phyloP scores from a whole-genome alignment of 2,888 invertebrate species.

The Acronicta alni region DNA sequence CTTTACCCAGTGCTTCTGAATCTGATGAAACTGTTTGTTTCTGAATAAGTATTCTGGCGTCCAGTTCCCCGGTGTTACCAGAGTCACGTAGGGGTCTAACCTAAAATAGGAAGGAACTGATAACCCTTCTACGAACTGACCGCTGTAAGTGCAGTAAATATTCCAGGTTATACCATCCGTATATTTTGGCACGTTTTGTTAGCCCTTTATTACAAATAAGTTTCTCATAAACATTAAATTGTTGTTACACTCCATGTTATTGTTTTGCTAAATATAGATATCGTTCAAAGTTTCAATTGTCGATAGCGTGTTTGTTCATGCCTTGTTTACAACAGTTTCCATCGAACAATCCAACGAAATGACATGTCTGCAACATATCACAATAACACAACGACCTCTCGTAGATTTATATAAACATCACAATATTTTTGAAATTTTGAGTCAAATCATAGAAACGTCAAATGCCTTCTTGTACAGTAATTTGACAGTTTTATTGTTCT shows the following conservation, averaged over 20 bases:
- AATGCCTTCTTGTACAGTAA: not conserved
- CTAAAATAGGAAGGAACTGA: no score
- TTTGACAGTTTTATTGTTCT: no score
- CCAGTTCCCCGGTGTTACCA: no score
- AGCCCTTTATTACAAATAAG: no score
- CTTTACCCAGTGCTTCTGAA: no score
- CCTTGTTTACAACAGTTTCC: conserved; percentile 35
- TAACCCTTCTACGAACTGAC: no score
- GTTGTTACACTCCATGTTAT: not conserved
- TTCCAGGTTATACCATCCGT: no score
- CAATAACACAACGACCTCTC: conserved; percentile 17
- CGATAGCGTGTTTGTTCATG: conserved; percentile 11
- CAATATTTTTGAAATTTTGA: not conserved
- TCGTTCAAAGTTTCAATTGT: conserved; percentile 19
- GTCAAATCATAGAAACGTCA: not conserved
- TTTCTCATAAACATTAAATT: not conserved
- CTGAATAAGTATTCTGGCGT: no score
- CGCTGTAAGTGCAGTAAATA: no score
- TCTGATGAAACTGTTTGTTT: no score
- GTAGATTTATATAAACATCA: not conserved
- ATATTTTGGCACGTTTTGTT: no score
- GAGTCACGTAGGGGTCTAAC: no score
- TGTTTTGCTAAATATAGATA: conserved; percentile 6
- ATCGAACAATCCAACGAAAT: conserved; percentile 17
- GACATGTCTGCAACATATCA: conserved; percentile 8